A percentile compares a stretch with the other conserved stretches of the same genome.
These are phyloP conservation scores for Pycnomerus fuliginosus DNA, from an alignment of 2,888 invertebrate species.

Conservation along the genomic window DNA sequence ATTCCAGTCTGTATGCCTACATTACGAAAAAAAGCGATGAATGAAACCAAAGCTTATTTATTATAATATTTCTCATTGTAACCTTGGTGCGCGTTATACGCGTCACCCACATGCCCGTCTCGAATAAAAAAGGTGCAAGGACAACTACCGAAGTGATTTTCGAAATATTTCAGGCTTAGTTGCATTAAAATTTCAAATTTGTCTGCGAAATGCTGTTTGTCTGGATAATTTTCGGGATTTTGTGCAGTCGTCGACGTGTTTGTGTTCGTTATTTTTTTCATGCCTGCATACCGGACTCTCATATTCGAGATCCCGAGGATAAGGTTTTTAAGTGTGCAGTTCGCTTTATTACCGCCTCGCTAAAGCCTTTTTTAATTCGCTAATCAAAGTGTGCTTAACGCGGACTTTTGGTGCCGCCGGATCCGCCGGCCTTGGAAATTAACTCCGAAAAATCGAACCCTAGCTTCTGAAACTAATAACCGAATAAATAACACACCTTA, in stretches of 20 bases:
- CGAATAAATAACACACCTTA: no score
- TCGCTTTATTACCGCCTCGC: conserved; percentile 1
- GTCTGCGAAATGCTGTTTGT: conserved; percentile 43
- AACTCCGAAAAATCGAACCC: no score
- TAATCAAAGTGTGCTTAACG: conserved; percentile 6
- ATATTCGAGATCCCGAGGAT: conserved; percentile 14
- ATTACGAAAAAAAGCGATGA: conserved; percentile 18
- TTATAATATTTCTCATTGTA: conserved; percentile 21
- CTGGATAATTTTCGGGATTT: conserved; percentile 43
- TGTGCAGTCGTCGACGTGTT: conserved; percentile 13
- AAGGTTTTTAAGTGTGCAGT: conserved; percentile 9
- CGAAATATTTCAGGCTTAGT: conserved; percentile 44
- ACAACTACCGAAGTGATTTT: conserved; percentile 40
- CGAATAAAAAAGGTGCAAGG: conserved; percentile 34
- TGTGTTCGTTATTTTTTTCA: conserved; percentile 21
- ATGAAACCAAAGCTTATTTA: conserved; percentile 22
- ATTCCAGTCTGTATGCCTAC: conserved; percentile 13
- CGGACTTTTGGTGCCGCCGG: neutral
- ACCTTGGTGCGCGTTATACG: conserved; percentile 18
- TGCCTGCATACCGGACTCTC: conserved; percentile 10
- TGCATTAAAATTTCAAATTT: conserved; percentile 43
- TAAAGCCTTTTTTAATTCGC: conserved; percentile 10
- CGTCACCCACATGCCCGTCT: conserved; percentile 19
- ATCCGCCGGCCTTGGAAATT: neutral
- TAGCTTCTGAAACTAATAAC: no score